Conservation (phyloP, 2,113 vertebrate genomes). For the Capra hircus region DNA sequence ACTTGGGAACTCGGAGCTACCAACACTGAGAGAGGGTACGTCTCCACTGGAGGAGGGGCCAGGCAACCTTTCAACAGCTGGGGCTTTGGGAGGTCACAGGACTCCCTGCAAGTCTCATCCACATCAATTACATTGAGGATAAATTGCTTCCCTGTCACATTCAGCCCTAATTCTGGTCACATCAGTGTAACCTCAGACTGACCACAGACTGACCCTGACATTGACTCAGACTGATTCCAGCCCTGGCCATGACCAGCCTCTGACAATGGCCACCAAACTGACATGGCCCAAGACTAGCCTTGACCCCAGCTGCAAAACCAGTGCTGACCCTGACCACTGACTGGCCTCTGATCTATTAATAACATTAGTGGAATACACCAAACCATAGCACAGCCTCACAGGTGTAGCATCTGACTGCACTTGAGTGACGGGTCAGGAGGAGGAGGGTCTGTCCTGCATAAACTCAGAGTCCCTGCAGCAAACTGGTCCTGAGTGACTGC, state of each 20-base stretch:
- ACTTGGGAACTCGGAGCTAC: neutral
- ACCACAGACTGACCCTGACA: conserved; percentile 25
- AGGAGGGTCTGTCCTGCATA: neutral
- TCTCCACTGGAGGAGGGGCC: neutral
- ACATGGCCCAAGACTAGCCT: neutral
- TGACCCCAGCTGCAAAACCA: neutral
- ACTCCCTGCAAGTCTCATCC: neutral
- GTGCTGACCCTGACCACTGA: neutral
- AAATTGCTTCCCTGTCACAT: neutral
- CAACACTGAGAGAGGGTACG: rapidly evolving
- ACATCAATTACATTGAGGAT: neutral
- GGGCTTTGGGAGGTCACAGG: neutral
- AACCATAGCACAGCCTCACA: neutral
- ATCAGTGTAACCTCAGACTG: conserved; percentile 20
- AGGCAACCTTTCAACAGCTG: neutral
- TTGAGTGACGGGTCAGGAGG: neutral
- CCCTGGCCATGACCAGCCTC: neutral
- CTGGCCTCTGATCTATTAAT: neutral
- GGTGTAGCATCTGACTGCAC: neutral
- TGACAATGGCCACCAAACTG: neutral
- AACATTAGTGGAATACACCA: neutral
- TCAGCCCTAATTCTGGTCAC: conserved; percentile 21
- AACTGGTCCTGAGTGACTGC: neutral
- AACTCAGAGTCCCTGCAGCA: neutral
- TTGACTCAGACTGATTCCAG: conserved; percentile 39